phyloP scores from a whole-genome alignment of 2,797 vertebrate genomes.

The Diplodus sargus region DNA sequence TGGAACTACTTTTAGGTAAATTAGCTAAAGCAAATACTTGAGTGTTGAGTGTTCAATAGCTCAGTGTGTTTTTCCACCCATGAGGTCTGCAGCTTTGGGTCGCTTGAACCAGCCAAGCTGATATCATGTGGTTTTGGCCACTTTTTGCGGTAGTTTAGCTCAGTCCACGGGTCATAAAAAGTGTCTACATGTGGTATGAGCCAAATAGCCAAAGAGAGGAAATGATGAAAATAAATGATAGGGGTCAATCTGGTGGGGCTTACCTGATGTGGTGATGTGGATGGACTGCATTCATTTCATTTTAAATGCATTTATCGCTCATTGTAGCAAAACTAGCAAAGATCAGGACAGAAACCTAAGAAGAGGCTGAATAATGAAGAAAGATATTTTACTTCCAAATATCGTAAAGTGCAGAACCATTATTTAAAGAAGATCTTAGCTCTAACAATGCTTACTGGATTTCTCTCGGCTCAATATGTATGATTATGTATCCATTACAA shows the following conservation, averaged over 20 bases:
- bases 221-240: constrained; percentile 13
- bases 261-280: neutral
- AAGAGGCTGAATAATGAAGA: neutral
- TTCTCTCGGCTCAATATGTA: too few species aligned
- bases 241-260: neutral
- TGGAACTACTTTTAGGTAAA: neutral
- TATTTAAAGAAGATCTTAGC: neutral
- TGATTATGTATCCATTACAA: neutral
- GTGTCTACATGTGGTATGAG: constrained; percentile 29
- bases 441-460: neutral
- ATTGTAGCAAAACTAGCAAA: neutral
- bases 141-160: constrained; percentile 34
- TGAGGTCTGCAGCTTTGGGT: constrained; percentile 15
- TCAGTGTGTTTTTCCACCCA: neutral
- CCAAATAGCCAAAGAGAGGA: constrained; percentile 4
- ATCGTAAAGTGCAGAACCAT: neutral
- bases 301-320: constrained; percentile 11
- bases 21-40: neutral
- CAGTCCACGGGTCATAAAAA: constrained; percentile 29
- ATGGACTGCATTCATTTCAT: neutral
- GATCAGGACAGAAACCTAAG: neutral
- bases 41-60: neutral
- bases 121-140: constrained; percentile 57
- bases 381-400: neutral
- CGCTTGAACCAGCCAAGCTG: constrained; percentile 19